Base-by-base conservation (phyloP, 2,888 invertebrate species). In the Drosophila barbarae region DNA sequence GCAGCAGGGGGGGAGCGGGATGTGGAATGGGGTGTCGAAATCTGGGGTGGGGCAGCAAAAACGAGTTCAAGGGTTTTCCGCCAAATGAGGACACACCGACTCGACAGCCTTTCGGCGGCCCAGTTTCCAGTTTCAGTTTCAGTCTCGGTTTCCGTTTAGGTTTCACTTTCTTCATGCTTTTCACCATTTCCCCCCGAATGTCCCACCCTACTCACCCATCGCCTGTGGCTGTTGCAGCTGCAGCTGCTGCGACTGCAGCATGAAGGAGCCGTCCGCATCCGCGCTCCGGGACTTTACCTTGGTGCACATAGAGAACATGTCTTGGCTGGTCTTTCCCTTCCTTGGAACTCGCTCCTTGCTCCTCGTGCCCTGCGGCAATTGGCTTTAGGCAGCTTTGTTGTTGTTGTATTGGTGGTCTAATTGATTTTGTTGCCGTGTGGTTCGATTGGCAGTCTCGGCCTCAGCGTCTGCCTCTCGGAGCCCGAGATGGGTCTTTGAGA, bases 261-360 rank as follows among this genome's bases (percentile, higher is more conserved):
- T 69, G 32, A 68, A 68, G 30, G 68, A 60, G 70, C 42, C 44
- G 23, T 69, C 68, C 42, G 53, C 47, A 18, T 68, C 80, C 71
- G 87, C 84, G 69, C 86, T 87, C 74, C 82, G 82, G 58, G 88
- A 87, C 73, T 87, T 88, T 69, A 88, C 88, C 81, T 88, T 89
- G 66, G 89, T 88, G 83, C 89, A 89, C 89, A 89, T 89, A 73
- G 89, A 89, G 71, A 89, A 89, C 89, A 89, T 46, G 18, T 89
- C 49, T 76, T 85, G 65, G 30, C 28, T 52, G 56, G 38, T 44
- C 42, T n/a, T 47, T 53, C 35, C 30, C 52, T 64, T 28, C 47
- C 38, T 36, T 12, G 12, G 28, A 26, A 26, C 15, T 42, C 41
- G 23, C 28, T 59, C 13, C n/a, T 46, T 39, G 36, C 30, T 15